A percentile compares a stretch with the other conserved stretches of the same genome.
Conservation (phyloP, 1,140 invertebrate genomes). For the Alviniconcha marisindica region DNA sequence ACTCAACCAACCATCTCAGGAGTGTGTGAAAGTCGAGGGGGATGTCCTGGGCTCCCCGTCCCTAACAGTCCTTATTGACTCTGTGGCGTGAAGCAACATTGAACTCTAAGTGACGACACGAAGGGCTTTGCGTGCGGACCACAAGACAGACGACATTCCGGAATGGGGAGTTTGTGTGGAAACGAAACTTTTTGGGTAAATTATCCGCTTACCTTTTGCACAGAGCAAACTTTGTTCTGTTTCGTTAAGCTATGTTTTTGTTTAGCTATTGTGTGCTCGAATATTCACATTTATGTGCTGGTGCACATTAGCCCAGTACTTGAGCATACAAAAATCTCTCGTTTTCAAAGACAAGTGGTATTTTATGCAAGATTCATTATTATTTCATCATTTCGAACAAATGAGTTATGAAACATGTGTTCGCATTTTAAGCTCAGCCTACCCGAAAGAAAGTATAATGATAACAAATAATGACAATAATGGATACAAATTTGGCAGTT, state of each 20-base stretch:
- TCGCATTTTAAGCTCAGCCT: background rate
- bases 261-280: background rate
- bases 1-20: background rate
- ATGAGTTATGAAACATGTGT: background rate
- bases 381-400: background rate
- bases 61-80: too few relatives aligned
- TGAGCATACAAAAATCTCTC: too few relatives aligned
- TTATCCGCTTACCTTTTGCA: background rate
- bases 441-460: background rate
- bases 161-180: slow-evolving; percentile 3
- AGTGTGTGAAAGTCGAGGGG: background rate
- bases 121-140: slow-evolving; percentile 57
- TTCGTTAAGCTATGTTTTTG: background rate
- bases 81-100: background rate
- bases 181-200: slow-evolving; percentile 26
- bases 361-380: background rate
- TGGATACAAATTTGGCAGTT: background rate
- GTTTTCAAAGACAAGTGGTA: background rate
- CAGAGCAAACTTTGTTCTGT: background rate
- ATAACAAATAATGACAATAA: background rate
- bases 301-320: too few relatives aligned
- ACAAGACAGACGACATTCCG: too few relatives aligned
- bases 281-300: background rate
- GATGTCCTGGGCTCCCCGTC: too few relatives aligned
- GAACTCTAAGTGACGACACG: background rate